Base-by-base conservation (phyloP, 92 coral and sea anemone species). In the Bergia sp. region DNA sequence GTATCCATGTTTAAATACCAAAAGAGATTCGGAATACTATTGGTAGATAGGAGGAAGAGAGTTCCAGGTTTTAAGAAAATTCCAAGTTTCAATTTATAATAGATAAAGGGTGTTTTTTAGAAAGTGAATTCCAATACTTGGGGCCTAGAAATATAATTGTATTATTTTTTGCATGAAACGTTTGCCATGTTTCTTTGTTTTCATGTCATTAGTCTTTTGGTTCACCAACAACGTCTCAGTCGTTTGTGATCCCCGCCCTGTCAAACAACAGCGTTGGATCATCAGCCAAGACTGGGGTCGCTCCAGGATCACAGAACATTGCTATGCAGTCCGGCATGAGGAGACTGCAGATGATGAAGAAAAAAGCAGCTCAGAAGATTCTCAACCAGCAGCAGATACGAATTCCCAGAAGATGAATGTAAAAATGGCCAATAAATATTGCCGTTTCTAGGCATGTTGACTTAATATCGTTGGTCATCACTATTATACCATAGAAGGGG, bases 321-420 rank as follows among this genome's bases (percentile, higher is more conserved):
- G 95, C 97, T 83, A 94, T 95, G 96, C 99, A 96, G 86, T 93
- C 96, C 0, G 98, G 98, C 15, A 93, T 96, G 94, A 96, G 94
- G 73, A 85, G 99, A 43, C 89, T 96, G 18, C 99, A 96, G 91
- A 91, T 95, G 99, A 96, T 96, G 85, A 96, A 96, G 95, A 96
- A 96, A 85, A 96, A 96, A 50, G 99, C 99, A 1, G 98, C 97
- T 45, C 98, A 96, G 77, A 96, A 96, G 73, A 96, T 94, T 69
- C 89, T 92, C 9, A 95, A 92, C 86, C 96, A 95, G 18, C 98
- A 95, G 87, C 98, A 95, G 89, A 93, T 95, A n/a, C 88, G 96
- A 77, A 89, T 95, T 58, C 94, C 96, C 41, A 86, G 98, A 76
- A 82, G 98, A 95, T 95, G 79, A 89, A 53, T 11, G 16, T 49